phyloP scores from a whole-genome alignment of 2,113 vertebrate species.

The Nyctereutes procyonoides region DNA sequence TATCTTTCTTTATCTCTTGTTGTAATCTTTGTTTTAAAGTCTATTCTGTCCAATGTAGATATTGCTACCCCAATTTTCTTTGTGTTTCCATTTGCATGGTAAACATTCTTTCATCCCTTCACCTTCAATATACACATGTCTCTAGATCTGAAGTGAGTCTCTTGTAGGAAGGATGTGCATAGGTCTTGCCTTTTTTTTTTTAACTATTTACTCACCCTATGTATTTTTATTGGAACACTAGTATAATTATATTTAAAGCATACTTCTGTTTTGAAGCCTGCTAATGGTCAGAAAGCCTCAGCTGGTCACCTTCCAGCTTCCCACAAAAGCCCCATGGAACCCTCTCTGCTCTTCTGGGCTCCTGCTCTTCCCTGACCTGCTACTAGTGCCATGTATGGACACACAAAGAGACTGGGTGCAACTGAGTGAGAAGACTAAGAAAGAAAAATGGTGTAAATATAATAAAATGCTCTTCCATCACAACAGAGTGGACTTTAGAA shows the following conservation, averaged over 20 bases:
- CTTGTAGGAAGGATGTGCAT: not conserved
- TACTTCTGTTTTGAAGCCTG: not conserved
- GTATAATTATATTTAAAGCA: not conserved
- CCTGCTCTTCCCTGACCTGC: not conserved
- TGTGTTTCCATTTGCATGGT: not conserved
- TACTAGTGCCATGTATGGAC: rapidly evolving
- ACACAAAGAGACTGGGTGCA: not conserved
- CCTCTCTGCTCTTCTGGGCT: too few relatives aligned
- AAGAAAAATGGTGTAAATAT: not conserved
- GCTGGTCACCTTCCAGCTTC: not conserved
- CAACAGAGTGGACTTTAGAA: not conserved
- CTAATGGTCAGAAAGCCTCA: not conserved
- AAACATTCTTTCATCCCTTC: not conserved
- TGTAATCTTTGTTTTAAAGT: not conserved
- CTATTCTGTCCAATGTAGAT: not conserved
- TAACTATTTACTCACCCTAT: not conserved
- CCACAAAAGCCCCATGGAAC: not conserved
- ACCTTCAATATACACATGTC: not conserved
- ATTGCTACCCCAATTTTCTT: not conserved
- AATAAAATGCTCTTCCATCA: not conserved
- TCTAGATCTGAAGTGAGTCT: not conserved
- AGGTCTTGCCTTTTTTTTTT: not conserved
- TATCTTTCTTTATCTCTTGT: not conserved
- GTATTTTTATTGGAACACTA: not conserved
- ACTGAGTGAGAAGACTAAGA: not conserved